Evolutionary conservation across 2,113 vertebrate genomes (phyloP).

Genomic region (Lanius collurio): DNA sequence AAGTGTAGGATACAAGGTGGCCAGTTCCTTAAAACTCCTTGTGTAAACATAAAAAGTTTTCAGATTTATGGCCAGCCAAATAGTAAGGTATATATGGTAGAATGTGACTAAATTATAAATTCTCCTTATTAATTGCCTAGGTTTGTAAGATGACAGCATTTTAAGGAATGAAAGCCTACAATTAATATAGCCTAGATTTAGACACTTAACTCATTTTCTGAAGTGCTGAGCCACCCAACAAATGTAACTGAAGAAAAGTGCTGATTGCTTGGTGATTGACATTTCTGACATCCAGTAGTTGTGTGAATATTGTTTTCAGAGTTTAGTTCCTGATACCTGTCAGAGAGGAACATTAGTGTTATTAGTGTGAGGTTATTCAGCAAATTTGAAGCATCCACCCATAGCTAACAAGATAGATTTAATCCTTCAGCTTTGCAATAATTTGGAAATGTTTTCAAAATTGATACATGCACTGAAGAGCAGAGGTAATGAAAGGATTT

Average conservation of each 20-base stretch:
- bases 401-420: neutral
- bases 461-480: neutral
- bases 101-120: neutral
- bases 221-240: neutral
- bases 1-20: neutral
- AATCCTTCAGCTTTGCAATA: neutral
- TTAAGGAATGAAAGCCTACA: neutral
- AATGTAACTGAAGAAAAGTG: neutral
- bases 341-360: neutral
- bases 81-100: neutral
- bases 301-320: neutral
- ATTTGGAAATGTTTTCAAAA: neutral
- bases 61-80: neutral
- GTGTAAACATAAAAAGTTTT: neutral
- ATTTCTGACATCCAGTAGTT: neutral
- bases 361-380: neutral
- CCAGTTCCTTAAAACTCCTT: neutral
- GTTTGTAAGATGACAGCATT: neutral
- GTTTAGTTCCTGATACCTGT: neutral
- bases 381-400: neutral
- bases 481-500: neutral
- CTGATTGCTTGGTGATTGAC: neutral
- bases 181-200: neutral
- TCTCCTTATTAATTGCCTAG: neutral
- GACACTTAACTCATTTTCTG: neutral